Evolutionary conservation across 1,140 invertebrate species (phyloP).

Genomic region (Drosophila sucinea): DNA sequence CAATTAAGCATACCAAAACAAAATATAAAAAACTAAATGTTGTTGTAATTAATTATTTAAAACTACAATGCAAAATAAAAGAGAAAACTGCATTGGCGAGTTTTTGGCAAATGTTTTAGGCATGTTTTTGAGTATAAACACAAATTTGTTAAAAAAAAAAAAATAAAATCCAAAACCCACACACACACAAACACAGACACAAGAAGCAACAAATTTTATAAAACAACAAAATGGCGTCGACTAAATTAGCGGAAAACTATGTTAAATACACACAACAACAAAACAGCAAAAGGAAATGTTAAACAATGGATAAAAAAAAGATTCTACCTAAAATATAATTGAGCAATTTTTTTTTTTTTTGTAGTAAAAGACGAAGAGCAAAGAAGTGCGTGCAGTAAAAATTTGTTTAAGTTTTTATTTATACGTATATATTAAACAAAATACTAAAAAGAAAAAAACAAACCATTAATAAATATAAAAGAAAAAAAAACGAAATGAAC

Average conservation of each 20-base stretch:
- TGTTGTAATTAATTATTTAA: slow-evolving; percentile 52
- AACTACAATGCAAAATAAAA: slow-evolving; percentile 40
- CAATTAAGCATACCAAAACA: not conserved
- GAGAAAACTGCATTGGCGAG: slow-evolving; percentile 36
- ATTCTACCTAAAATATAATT: slow-evolving; percentile 55
- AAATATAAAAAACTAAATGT: slow-evolving; percentile 27
- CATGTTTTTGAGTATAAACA: slow-evolving; percentile 12
- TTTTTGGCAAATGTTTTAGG: slow-evolving; percentile 26
- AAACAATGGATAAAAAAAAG: slow-evolving; percentile 58
- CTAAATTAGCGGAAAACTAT: slow-evolving; percentile 24
- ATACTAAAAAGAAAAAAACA: slow-evolving; percentile 40
- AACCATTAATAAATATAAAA: slow-evolving; percentile 16
- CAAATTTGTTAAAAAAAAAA: not conserved
- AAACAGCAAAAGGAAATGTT: slow-evolving; percentile 63
- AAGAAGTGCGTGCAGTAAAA: slow-evolving; percentile 77
- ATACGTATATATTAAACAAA: slow-evolving; percentile 62
- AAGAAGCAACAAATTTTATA: slow-evolving; percentile 59
- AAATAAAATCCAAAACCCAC: not conserved
- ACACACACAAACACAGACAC: slow-evolving; percentile 17
- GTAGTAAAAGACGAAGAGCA: slow-evolving; percentile 43
- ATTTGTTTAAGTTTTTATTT: slow-evolving; percentile 80
- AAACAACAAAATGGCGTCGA: slow-evolving; percentile 39
- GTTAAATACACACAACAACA: slow-evolving; percentile 29
- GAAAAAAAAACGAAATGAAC: slow-evolving; percentile 19
- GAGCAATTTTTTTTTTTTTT: slow-evolving; percentile 49